phyloP scores from a whole-genome alignment of 2,113 vertebrate species.

The Melanotaenia duboulayi region DNA sequence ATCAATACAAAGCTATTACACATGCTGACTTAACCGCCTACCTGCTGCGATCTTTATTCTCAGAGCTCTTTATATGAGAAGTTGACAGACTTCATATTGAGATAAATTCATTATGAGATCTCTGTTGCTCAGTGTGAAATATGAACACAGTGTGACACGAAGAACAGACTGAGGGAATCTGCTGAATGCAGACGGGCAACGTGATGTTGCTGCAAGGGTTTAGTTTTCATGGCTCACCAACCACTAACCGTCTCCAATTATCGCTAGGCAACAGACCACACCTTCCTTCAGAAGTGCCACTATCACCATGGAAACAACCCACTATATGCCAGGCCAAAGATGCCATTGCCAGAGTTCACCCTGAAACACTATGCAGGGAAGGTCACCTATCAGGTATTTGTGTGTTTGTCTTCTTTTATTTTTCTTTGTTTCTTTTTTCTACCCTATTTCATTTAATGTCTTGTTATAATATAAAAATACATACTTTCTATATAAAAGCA shows the following conservation, averaged over 20 bases:
- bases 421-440: neutral
- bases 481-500: too few relatives aligned
- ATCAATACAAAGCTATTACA: constrained; percentile 57
- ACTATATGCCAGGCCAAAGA: constrained; percentile 95
- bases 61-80: constrained; percentile 19
- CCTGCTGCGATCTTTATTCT: constrained; percentile 48
- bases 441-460: neutral
- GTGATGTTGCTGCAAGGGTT: constrained; percentile 32
- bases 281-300: constrained; percentile 99
- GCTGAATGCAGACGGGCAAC: constrained; percentile 8
- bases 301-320: constrained; percentile 92
- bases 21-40: constrained; percentile 46
- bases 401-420: neutral
- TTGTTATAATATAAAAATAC: too few relatives aligned
- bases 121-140: constrained; percentile 41
- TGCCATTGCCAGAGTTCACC: constrained; percentile 96
- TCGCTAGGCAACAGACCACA: constrained; percentile 96
- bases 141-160: constrained; percentile 23
- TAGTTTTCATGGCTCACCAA: constrained; percentile 25
- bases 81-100: constrained; percentile 31
- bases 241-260: constrained; percentile 48
- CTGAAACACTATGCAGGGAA: constrained; percentile 96
- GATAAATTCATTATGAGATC: constrained; percentile 52
- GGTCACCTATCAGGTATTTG: constrained; percentile 93
- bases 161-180: constrained; percentile 18